Evolutionary conservation across 2,888 invertebrate genomes (phyloP).

Genomic region (Dexiosoma caninum): DNA sequence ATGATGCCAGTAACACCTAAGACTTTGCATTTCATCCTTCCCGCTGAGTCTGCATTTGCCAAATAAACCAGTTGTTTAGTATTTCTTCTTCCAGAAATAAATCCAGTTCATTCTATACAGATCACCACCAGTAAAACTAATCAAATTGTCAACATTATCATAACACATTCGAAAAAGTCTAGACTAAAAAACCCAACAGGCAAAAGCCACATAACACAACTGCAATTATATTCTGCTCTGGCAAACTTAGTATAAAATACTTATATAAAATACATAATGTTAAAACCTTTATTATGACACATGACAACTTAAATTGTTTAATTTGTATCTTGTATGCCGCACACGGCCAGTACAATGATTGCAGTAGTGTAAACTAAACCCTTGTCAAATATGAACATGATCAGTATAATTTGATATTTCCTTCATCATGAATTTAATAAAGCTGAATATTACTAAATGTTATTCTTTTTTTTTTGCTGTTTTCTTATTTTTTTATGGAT

Average conservation of each 20-base stretch:
- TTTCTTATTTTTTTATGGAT: constrained; percentile 40
- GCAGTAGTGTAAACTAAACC: constrained; percentile 25
- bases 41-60: neutral
- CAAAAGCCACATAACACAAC: constrained; percentile 45
- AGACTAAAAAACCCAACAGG: constrained; percentile 56
- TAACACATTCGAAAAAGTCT: constrained; percentile 56
- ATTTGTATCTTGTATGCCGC: constrained; percentile 24
- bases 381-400: constrained; percentile 58
- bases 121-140: constrained; percentile 34
- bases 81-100: neutral
- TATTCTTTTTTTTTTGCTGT: constrained; percentile 2
- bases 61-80: neutral
- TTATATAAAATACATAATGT: constrained; percentile 38
- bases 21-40: neutral
- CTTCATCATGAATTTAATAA: constrained; percentile 37
- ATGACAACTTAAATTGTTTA: constrained; percentile 61
- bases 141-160: constrained; percentile 63
- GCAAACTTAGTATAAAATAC: neutral
- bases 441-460: constrained; percentile 36
- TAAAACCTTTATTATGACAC: constrained; percentile 60
- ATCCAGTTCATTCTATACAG: neutral
- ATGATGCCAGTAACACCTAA: neutral
- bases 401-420: constrained; percentile 59
- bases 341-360: neutral
- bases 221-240: constrained; percentile 50